These are phyloP conservation scores for Paratrypauchen microcephalus DNA, from an alignment of 2,797 vertebrate species.

Conservation along the genomic window DNA sequence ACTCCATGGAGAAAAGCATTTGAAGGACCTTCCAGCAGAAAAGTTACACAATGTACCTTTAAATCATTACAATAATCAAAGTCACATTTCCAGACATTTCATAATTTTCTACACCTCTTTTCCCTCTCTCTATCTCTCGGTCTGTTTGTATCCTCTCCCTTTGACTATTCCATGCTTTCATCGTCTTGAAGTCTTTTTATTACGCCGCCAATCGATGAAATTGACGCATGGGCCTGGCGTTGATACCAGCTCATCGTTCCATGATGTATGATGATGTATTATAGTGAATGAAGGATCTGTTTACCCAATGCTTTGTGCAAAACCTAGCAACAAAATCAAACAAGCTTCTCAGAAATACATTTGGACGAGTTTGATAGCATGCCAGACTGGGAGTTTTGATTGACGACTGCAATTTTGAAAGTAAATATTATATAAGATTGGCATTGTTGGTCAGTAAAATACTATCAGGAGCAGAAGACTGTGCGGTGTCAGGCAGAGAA, in stretches of 20 bases:
- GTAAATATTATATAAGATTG: constrained; percentile 30
- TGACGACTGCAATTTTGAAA: constrained; percentile 26
- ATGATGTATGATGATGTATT: constrained; percentile 66
- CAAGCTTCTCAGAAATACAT: constrained; percentile 24
- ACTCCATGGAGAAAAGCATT: no score
- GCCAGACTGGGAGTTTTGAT: constrained; percentile 25
- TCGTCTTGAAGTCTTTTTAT: constrained; percentile 67
- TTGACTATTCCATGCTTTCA: constrained; percentile 54
- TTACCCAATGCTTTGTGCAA: constrained; percentile 45
- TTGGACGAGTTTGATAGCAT: constrained; percentile 28
- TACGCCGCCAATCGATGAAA: constrained; percentile 71
- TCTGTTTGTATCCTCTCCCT: constrained; percentile 49
- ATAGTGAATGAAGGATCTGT: constrained; percentile 53
- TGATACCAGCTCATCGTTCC: constrained; percentile 43
- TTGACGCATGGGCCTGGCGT: constrained; percentile 64
- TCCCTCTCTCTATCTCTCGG: constrained; percentile 23
- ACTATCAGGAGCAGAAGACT: constrained; percentile 15
- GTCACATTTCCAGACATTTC: constrained; percentile 67
- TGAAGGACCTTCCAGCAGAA: no score
- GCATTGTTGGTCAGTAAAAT: constrained; percentile 40
- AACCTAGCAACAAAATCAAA: constrained; percentile 24
- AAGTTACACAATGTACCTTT: no score
- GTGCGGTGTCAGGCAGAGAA: neutral
- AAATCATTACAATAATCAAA: constrained; percentile 70
- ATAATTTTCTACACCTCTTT: constrained; percentile 53